Conservation (phyloP, 1,140 invertebrate species). For the Drosophila erecta region DNA sequence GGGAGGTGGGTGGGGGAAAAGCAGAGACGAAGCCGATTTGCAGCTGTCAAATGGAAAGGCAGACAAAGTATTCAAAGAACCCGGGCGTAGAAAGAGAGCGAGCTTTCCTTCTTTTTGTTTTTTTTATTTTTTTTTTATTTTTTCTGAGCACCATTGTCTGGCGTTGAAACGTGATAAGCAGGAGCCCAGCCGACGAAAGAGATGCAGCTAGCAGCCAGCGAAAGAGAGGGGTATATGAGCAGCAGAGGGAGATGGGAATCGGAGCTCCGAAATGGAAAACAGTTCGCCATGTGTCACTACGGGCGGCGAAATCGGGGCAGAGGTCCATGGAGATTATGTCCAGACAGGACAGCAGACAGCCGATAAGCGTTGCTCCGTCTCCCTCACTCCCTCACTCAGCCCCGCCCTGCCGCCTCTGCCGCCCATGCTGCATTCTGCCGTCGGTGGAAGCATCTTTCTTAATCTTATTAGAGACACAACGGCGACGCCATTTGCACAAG, state of each 20-base stretch:
- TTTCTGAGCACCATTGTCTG: slow-evolving; percentile 52
- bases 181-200: slow-evolving; percentile 29
- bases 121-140: not conserved
- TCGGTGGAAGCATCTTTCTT: slow-evolving; percentile 45
- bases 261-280: slow-evolving; percentile 13
- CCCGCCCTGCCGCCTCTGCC: not conserved
- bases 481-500: slow-evolving; percentile 72
- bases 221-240: slow-evolving; percentile 1
- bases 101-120: slow-evolving; percentile 42
- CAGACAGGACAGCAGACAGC: slow-evolving; percentile 54
- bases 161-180: slow-evolving; percentile 63
- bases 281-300: slow-evolving; percentile 54
- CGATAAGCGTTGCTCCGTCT: slow-evolving; percentile 28
- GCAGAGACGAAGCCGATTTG: slow-evolving; percentile 50
- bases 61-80: slow-evolving; percentile 34
- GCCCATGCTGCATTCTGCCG: slow-evolving; percentile 6
- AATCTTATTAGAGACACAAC: slow-evolving; percentile 61
- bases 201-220: not conserved
- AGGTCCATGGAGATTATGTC: slow-evolving; percentile 68
- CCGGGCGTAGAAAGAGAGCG: slow-evolving; percentile 2
- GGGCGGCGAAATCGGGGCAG: slow-evolving; percentile 38
- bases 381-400: not conserved
- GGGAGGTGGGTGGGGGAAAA: not conserved
- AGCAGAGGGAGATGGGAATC: not conserved
- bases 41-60: slow-evolving; percentile 68